Conservation (phyloP, 2,113 vertebrate genomes). For the Mesoclemmys tuberculata region DNA sequence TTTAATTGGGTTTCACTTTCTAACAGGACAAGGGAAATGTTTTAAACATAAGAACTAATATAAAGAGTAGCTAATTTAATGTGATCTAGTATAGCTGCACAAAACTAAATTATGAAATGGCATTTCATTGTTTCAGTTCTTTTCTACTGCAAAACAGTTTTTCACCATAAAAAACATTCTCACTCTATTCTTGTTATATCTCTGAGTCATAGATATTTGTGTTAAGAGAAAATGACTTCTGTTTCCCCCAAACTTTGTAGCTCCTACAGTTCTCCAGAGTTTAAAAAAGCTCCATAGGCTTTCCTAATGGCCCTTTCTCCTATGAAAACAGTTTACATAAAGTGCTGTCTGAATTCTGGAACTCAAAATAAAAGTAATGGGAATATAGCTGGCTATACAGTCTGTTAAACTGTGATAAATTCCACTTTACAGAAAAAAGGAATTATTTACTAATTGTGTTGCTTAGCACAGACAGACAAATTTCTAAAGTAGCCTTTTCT, state of each 20-base stretch:
- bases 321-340: background rate
- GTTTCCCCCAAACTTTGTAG: background rate
- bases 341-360: background rate
- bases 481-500: background rate
- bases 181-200: background rate
- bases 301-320: background rate
- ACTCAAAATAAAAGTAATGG: background rate
- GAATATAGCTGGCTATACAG: background rate
- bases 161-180: background rate
- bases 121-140: background rate
- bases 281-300: background rate
- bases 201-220: background rate
- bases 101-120: background rate
- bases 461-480: background rate
- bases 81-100: background rate
- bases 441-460: background rate
- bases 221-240: background rate
- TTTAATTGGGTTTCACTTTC: background rate
- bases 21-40: background rate
- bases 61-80: background rate
- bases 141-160: accelerated
- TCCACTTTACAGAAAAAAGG: background rate
- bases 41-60: constrained; percentile 22
- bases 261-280: background rate
- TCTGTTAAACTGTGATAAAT: background rate